Evolutionary conservation across 2,888 invertebrate species (phyloP).

Genomic region (Megamerina dolium): DNA sequence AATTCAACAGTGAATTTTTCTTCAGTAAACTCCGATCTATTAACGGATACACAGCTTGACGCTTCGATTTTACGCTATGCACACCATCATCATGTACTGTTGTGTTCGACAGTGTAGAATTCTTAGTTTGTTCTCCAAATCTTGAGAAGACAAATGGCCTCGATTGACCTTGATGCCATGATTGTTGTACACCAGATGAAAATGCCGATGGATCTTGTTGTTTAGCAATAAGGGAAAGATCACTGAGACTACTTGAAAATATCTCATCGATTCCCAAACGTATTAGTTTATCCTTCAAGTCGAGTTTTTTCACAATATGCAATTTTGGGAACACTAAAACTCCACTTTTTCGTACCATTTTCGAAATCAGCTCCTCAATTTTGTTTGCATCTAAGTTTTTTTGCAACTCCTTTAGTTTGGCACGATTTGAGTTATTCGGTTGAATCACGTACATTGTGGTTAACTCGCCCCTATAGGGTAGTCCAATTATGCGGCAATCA

Average conservation of each 20-base stretch:
- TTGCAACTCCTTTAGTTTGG: constrained; percentile 50
- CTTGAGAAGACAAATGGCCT: neutral
- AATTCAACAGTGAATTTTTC: constrained; percentile 52
- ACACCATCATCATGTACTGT: neutral
- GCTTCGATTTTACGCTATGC: constrained; percentile 2
- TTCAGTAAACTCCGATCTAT: constrained; percentile 1
- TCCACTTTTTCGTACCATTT: constrained; percentile 45
- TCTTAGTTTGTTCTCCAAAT: neutral
- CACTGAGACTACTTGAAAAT: constrained; percentile 57
- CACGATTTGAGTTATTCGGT: constrained; percentile 52
- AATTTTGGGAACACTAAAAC: constrained; percentile 65
- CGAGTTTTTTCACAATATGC: constrained; percentile 58
- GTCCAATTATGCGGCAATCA: constrained; percentile 57
- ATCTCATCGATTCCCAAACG: constrained; percentile 58
- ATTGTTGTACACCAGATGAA: neutral
- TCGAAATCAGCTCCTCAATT: constrained; percentile 45
- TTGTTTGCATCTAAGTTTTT: constrained; percentile 46
- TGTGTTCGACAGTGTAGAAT: neutral
- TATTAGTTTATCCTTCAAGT: constrained; percentile 54
- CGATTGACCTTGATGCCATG: neutral
- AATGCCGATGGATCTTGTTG: neutral
- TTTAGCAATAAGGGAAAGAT: constrained; percentile 59
- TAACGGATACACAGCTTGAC: constrained; percentile 48
- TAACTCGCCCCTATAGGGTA: constrained; percentile 61
- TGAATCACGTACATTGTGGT: constrained; percentile 61